Evolutionary conservation across 2,888 invertebrate species (phyloP), one percentile per base, ranked within the genome.

Genomic region (Geotrupes spiniger): DNA sequence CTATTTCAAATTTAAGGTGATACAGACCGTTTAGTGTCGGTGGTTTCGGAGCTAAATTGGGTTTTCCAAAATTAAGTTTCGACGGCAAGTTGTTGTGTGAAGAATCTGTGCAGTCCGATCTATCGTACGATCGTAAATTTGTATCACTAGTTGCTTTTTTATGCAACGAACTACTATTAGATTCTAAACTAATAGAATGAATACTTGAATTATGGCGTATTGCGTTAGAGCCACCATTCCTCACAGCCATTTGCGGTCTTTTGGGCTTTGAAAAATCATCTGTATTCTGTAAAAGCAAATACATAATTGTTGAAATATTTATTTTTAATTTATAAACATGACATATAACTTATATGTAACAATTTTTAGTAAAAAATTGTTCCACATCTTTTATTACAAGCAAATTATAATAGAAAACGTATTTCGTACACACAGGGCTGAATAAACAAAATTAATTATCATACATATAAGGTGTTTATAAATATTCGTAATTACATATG

Each of bases 31-130:
- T 74, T 37, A 80, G 60, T 58, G 76, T 75, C 5, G 90, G 89
- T 14, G 92, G 92, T 71, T 89, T 90, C 1, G 92, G 92, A 16
- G 91, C 91, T 57, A 91, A 73, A 70, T 87, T 82, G 14, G 90
- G 91, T 73, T 92, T 92, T 42, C 89, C 89, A 75, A 84, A 81
- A 64, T 79, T 64, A 12, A 64, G 66, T 47, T 79, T 78, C 54
- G 78, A 73, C 58, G 75, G 74, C 26, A 54, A 50, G 38, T 58
- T 54, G 53, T 63, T 62, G 46, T 51, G 47, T 42, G 54, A 15
- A 1, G 38, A 38, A 47, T 52, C 47, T 5, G 43, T 25, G 21
- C 44, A 15, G 17, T 46, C 44, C 3, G 40, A 52, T 37, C 36
- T 50, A 49, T 71, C 68, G 46, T 66, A 57, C 2, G 58, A 55